Conservation (phyloP, 2,888 invertebrate species). For the Drosophila emarginata region DNA sequence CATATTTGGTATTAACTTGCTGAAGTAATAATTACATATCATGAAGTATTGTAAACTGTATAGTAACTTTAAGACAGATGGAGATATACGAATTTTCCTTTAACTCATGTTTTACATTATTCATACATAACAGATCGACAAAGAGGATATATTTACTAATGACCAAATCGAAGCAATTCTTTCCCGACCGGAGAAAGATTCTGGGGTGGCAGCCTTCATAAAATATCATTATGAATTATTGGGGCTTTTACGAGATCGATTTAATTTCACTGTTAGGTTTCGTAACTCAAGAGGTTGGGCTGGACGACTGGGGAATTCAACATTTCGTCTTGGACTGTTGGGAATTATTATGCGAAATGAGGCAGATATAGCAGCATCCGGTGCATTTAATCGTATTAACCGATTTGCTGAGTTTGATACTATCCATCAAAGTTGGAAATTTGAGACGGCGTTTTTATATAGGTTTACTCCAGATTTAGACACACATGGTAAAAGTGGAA, state of each 20-base stretch:
- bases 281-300: constrained; percentile 81
- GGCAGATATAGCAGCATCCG: constrained; percentile 80
- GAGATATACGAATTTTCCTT: background rate
- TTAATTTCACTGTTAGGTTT: constrained; percentile 79
- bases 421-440: constrained; percentile 81
- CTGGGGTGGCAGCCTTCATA: constrained; percentile 76
- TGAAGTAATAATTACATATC: background rate
- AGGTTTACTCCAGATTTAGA: constrained; percentile 78
- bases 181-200: constrained; percentile 58
- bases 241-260: constrained; percentile 65
- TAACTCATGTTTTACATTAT: background rate
- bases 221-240: constrained; percentile 79
- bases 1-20: no score
- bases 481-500: constrained; percentile 67
- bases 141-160: constrained; percentile 72
- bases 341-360: constrained; percentile 80
- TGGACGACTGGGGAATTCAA: constrained; percentile 74
- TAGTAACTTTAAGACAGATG: background rate
- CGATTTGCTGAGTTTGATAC: constrained; percentile 79
- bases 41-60: background rate
- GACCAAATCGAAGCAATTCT: constrained; percentile 69
- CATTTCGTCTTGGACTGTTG: constrained; percentile 78
- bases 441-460: constrained; percentile 79
- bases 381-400: constrained; percentile 78
- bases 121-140: constrained; percentile 70